Conservation (phyloP, 2,113 vertebrate species). For the Corythoichthys haematopterus region DNA sequence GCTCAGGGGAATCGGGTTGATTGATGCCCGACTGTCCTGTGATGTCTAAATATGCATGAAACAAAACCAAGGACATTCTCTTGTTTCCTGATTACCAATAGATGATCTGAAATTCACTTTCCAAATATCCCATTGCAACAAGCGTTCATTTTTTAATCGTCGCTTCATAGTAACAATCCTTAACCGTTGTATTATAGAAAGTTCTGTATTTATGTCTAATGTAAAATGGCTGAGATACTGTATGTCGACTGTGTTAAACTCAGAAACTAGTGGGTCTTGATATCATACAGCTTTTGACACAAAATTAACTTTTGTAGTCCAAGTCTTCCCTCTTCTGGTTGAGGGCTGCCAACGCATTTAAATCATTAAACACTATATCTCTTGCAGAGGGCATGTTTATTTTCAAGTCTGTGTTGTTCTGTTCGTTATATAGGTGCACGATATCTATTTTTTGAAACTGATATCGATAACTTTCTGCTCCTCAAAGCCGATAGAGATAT, state of each 20-base stretch:
- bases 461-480: no score
- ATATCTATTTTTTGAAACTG: no score
- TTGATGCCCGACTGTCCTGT: neutral
- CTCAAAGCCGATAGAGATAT: no score
- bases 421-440: neutral
- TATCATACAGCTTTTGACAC: neutral
- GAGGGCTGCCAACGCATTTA: neutral
- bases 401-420: neutral
- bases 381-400: neutral
- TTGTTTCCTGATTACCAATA: neutral
- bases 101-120: no score
- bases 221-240: neutral
- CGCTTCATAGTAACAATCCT: neutral
- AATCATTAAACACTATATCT: neutral
- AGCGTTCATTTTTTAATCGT: neutral
- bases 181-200: neutral
- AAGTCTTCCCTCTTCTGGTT: neutral
- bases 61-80: neutral
- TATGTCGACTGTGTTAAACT: neutral
- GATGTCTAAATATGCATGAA: constrained; percentile 12
- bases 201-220: neutral
- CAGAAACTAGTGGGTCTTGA: neutral
- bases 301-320: neutral
- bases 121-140: neutral
- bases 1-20: neutral